Percentiles rank a stretch among this genome's conserved stretches.
Conservation (phyloP, 2,113 vertebrate genomes). For the Poeciliopsis turrubarensis region DNA sequence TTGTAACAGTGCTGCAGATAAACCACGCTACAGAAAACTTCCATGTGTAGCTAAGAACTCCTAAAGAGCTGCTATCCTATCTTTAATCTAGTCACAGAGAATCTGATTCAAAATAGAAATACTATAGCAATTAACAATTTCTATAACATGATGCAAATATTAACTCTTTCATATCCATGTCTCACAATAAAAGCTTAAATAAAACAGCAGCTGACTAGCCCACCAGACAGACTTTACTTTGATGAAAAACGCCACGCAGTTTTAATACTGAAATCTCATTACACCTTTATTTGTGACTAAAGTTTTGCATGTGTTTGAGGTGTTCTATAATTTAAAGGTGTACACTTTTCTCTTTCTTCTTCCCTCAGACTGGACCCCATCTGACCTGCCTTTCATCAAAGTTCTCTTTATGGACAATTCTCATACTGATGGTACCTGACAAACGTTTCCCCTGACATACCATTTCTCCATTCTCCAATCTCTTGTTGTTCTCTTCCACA, state of each 20-base stretch:
- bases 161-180: too few relatives aligned
- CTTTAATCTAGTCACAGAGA: slow-evolving; percentile 42
- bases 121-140: neutral
- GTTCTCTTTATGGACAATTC: slow-evolving; percentile 48
- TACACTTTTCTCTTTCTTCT: neutral
- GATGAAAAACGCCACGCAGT: too few relatives aligned
- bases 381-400: slow-evolving; percentile 30
- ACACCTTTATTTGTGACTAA: slow-evolving; percentile 44
- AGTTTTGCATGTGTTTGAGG: neutral
- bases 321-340: slow-evolving; percentile 6
- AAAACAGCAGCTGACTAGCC: too few relatives aligned
- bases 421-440: slow-evolving; percentile 77
- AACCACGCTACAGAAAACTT: slow-evolving; percentile 46
- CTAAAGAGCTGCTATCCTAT: slow-evolving; percentile 39
- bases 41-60: slow-evolving; percentile 38
- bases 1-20: slow-evolving; percentile 13
- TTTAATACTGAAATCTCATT: too few relatives aligned
- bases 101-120: slow-evolving; percentile 11
- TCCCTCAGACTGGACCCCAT: slow-evolving; percentile 12
- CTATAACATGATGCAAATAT: too few relatives aligned
- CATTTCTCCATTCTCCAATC: slow-evolving; percentile 52
- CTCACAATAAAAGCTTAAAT: too few relatives aligned
- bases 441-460: slow-evolving; percentile 63
- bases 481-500: slow-evolving; percentile 69
- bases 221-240: too few relatives aligned